Conservation (phyloP, 2,113 vertebrate genomes). For the Neotragus moschatus region DNA sequence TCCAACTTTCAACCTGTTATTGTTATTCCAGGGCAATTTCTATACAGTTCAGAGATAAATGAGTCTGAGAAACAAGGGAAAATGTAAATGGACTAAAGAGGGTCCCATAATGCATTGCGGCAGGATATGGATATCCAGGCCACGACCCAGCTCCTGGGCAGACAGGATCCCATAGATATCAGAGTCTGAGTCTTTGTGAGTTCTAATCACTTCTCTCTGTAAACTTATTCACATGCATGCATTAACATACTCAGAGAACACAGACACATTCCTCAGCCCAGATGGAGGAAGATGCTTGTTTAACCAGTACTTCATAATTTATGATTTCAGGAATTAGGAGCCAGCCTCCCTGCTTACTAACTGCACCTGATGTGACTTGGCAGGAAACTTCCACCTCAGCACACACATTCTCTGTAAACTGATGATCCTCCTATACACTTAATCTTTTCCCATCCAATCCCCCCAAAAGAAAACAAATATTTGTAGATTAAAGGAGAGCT, state of each 20-base stretch:
- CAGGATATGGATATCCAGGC: neutral
- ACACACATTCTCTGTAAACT: neutral
- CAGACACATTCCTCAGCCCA: slow-evolving; percentile 11
- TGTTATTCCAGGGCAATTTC: slow-evolving; percentile 35
- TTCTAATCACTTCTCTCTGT: neutral
- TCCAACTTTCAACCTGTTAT: neutral
- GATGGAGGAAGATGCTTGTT: slow-evolving; percentile 22
- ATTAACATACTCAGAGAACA: slow-evolving; percentile 23
- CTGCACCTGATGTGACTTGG: slow-evolving; percentile 16
- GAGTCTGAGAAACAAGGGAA: slow-evolving; percentile 24
- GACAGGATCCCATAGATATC: slow-evolving; percentile 10
- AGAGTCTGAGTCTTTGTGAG: neutral
- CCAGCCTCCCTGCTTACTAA: slow-evolving; percentile 21
- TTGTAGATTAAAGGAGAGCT: slow-evolving; percentile 61
- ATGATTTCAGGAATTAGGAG: slow-evolving; percentile 37
- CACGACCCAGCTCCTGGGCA: neutral
- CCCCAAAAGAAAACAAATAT: slow-evolving; percentile 66
- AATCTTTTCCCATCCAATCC: slow-evolving; percentile 44
- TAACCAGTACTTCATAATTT: slow-evolving; percentile 41
- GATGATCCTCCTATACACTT: slow-evolving; percentile 35
- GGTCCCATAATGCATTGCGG: slow-evolving; percentile 1
- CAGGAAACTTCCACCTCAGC: neutral
- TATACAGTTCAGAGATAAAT: slow-evolving; percentile 28
- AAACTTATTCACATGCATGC: slow-evolving; percentile 25
- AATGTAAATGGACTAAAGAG: neutral